phyloP scores from a whole-genome alignment of 2,797 vertebrate genomes.

The Emydoidea blandingii region DNA sequence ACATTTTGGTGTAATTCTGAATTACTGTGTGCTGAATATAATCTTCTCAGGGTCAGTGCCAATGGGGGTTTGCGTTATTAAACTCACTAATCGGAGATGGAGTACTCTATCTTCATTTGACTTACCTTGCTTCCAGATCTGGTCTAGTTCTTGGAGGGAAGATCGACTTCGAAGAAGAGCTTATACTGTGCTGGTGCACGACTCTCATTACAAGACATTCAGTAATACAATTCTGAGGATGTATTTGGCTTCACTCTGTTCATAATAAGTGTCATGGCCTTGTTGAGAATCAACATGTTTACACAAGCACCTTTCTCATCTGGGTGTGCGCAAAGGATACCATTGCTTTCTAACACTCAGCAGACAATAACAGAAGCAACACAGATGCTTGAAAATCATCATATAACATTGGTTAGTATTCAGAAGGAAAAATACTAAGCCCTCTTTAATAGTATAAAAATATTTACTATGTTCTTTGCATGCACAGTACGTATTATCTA shows the following conservation, averaged over 20 bases:
- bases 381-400: background rate
- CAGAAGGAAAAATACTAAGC: background rate
- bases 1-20: background rate
- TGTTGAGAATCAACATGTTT: background rate
- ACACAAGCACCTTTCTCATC: background rate
- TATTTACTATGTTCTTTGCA: background rate
- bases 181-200: background rate
- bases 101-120: background rate
- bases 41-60: background rate
- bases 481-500: background rate
- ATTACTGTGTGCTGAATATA: accelerated
- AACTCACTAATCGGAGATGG: accelerated
- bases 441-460: background rate
- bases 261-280: background rate
- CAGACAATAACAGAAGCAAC: background rate
- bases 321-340: background rate
- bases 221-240: background rate
- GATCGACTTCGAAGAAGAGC: background rate
- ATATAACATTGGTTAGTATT: background rate
- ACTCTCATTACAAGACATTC: accelerated
- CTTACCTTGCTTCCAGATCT: background rate
- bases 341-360: background rate
- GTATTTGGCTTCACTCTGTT: background rate
- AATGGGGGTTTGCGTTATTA: background rate
- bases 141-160: background rate